A percentile compares a stretch with the other conserved stretches of the same genome.
phyloP scores from a whole-genome alignment of 2,888 invertebrate species.

The Pandemis heparana region DNA sequence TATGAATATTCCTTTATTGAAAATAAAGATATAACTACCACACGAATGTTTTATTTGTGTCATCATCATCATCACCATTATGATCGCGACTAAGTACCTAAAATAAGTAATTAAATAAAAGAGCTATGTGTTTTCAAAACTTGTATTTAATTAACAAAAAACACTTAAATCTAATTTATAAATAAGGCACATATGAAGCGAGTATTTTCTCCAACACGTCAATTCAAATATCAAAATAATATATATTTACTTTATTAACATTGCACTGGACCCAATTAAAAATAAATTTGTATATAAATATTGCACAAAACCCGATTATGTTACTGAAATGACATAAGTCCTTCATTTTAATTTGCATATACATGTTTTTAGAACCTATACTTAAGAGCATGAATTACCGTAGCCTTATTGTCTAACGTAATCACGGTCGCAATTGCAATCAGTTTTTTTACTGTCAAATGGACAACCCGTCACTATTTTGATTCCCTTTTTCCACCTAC shows the following conservation, averaged over 20 bases:
- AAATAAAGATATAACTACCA: conserved; percentile 31
- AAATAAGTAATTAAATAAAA: neutral
- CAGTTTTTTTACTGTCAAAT: no score
- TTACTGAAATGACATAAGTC: neutral
- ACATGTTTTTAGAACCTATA: neutral
- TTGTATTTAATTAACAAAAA: conserved; percentile 24
- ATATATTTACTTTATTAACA: conserved; percentile 22
- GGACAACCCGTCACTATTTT: no score
- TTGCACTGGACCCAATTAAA: conserved; percentile 46
- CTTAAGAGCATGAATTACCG: neutral
- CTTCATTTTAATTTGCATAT: neutral
- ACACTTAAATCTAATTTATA: conserved; percentile 30
- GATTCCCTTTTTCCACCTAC: no score
- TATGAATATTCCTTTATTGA: conserved; percentile 33
- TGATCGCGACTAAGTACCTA: no score
- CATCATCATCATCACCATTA: no score
- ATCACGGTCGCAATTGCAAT: no score
- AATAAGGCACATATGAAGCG: conserved; percentile 41
- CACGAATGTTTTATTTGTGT: conserved; percentile 13
- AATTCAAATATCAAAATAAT: conserved; percentile 1
- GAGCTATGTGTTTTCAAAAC: neutral
- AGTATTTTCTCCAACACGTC: conserved; percentile 14
- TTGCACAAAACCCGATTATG: conserved; percentile 39
- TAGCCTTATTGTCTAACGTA: no score
- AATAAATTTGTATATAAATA: conserved; percentile 27